Evolutionary conservation across 2,113 vertebrate species (phyloP).

Genomic region (Ochotona curzoniae): DNA sequence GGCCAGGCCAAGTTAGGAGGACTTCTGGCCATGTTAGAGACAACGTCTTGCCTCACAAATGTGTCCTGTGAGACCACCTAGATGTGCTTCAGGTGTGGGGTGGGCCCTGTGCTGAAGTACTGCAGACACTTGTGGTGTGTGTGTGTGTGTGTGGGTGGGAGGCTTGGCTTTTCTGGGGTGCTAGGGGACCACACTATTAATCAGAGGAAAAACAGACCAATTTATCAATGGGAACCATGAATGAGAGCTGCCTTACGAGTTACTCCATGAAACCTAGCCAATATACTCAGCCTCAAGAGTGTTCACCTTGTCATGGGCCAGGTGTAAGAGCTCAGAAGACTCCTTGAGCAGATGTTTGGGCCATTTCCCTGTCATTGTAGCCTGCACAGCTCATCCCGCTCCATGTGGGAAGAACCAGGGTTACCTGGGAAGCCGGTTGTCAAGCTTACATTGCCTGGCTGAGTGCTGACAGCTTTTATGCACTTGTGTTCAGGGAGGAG

Average conservation of each 20-base stretch:
- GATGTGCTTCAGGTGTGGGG: background rate
- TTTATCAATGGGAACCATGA: background rate
- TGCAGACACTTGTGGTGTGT: background rate
- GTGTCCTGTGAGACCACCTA: background rate
- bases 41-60: background rate
- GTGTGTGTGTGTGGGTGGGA: background rate
- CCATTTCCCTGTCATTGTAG: background rate
- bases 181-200: background rate
- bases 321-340: background rate
- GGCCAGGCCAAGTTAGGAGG: too few relatives aligned
- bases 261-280: background rate
- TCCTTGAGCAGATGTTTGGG: background rate
- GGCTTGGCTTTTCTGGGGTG: background rate
- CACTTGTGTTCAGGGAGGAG: too few relatives aligned
- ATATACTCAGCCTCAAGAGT: background rate
- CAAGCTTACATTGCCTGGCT: background rate
- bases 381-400: background rate
- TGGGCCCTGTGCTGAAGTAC: background rate
- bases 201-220: background rate
- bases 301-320: background rate
- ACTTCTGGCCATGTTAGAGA: too few relatives aligned
- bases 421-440: background rate
- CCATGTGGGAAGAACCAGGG: background rate
- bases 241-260: background rate
- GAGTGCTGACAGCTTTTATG: background rate